Conservation (phyloP, 2,113 vertebrate species). For the Oreochromis aureus region DNA sequence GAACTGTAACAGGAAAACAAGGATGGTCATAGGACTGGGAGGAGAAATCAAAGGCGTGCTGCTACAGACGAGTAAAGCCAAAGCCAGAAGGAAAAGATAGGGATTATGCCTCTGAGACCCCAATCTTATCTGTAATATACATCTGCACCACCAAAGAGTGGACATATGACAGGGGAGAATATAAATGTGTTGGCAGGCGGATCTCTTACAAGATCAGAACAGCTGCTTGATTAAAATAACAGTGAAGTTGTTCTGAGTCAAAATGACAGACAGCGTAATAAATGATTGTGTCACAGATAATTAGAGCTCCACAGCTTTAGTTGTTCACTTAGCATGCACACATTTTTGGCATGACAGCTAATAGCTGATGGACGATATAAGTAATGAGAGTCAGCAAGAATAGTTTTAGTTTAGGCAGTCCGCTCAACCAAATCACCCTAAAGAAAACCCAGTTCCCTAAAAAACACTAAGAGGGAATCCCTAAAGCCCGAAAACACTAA, state of each 20-base stretch:
- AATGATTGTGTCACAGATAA: not conserved
- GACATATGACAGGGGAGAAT: not conserved
- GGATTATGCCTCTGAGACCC: not conserved
- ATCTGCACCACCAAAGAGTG: not conserved
- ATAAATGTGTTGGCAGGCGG: not conserved
- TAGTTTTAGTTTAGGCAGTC: not conserved
- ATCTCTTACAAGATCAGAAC: not conserved
- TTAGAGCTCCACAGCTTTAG: not conserved
- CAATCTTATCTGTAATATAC: not conserved
- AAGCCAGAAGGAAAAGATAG: not conserved
- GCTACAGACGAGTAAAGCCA: not conserved
- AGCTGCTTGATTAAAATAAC: slow-evolving; percentile 4
- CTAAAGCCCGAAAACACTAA: not conserved
- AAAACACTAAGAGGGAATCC: not conserved
- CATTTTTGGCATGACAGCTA: not conserved
- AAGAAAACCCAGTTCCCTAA: not conserved
- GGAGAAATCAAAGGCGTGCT: slow-evolving; percentile 26
- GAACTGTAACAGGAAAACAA: slow-evolving; percentile 41
- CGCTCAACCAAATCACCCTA: not conserved
- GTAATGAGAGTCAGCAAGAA: not conserved
- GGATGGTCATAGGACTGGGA: slow-evolving; percentile 3
- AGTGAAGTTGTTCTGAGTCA: not conserved
- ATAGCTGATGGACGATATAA: not conserved
- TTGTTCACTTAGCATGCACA: not conserved
- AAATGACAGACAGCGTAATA: not conserved